Base-by-base conservation (phyloP, 2,888 invertebrate species). In the Marasmarcha lunaedactyla region DNA sequence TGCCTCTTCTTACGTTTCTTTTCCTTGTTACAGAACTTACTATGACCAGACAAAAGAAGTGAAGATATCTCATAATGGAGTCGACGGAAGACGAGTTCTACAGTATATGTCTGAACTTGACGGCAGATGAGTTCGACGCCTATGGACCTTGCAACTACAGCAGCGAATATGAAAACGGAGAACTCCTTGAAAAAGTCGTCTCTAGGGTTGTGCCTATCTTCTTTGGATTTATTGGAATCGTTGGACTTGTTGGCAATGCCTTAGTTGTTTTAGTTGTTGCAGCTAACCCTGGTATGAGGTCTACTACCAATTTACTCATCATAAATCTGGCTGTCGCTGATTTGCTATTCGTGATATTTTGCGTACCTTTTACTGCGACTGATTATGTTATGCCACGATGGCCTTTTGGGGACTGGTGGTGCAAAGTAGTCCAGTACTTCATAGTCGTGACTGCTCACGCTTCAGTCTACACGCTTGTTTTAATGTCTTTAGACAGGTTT, bases 371-470 rank as follows among this genome's bases (percentile, higher is more conserved):
- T 71, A 97, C 97, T 1, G 96, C 95, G 1, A 90, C 93, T 11
- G 94, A 94, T 58, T 97, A 95, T 66, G 92, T 94, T 0, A 79
- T 94, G 59, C 89, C 92, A 4, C 87, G 89, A 58, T 97, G 96
- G 96, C 94, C 95, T 0, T 95, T 97, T 59, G 96, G 97, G 7
- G 90, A 90, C 58, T 79, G 90, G 63, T 94, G 94, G 91, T 97
- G 96, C 77, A 93, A 93, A 76, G 88, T 92, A 14, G 93, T 95
- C 9, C 95, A 96, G 67, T 97, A 96, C 63, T 88, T 95, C 63
- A 93, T 94, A 49, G 93, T 94, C 43, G 95, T 95, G 30, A 95
- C 95, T 14, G 96, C 95, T 15, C 96, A 95, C 63, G 94, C 94
- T 41, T 95, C 95, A 55, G 95, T 97, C 3, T 97, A 96, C 74